phyloP scores from a whole-genome alignment of 37 sponge, comb jelly and placozoan species.

The Geodia barretti region DNA sequence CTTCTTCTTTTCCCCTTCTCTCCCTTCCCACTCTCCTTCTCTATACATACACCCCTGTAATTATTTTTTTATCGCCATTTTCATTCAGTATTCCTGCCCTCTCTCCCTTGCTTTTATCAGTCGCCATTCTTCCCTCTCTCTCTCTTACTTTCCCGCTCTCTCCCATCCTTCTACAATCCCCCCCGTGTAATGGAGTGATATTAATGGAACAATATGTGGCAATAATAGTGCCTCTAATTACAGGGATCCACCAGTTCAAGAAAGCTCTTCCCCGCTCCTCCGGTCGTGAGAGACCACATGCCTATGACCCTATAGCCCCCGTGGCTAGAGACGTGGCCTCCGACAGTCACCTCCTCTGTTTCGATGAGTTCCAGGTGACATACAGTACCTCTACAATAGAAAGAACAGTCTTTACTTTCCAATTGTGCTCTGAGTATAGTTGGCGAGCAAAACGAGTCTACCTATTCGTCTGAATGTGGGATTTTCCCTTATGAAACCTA shows the following conservation, averaged over 20 bases:
- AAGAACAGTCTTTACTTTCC: too few species aligned
- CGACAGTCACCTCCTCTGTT: constrained; percentile 85
- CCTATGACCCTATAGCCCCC: constrained; percentile 86
- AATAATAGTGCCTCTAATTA: neutral
- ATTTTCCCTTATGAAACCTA: too few species aligned
- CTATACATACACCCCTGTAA: too few species aligned
- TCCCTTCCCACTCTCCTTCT: neutral
- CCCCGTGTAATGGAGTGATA: neutral
- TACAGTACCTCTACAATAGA: neutral
- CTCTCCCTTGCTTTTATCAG: neutral
- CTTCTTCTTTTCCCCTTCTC: neutral
- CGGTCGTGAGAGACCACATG: constrained; percentile 22
- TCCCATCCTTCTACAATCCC: neutral
- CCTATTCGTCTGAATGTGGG: too few species aligned
- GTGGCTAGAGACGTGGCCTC: constrained; percentile 81
- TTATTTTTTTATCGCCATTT: too few species aligned
- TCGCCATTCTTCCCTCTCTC: neutral
- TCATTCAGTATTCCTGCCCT: too few species aligned
- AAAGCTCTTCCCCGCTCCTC: constrained; percentile 23
- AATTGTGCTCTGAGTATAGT: too few species aligned
- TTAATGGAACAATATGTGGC: neutral
- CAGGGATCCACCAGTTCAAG: constrained; percentile 86
- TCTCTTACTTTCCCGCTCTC: neutral
- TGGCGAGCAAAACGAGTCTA: too few species aligned
- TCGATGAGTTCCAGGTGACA: constrained; percentile 95